Base-by-base conservation (phyloP, 2,113 vertebrate genomes). In the Syrrhaptes paradoxus region DNA sequence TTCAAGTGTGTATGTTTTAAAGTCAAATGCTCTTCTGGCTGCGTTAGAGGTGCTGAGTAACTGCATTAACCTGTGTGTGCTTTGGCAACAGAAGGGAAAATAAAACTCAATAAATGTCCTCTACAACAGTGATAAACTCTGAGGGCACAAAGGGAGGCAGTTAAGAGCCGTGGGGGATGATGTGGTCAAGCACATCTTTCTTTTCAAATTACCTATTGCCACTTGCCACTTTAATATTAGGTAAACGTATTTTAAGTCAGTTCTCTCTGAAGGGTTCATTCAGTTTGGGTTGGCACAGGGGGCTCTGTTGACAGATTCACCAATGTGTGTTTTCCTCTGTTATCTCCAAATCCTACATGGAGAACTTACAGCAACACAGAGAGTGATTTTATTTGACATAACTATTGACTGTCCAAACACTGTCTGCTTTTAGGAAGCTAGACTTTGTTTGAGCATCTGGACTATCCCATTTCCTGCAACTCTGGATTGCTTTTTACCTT, bases 51-150 rank as follows among this genome's bases (percentile, higher is more conserved):
- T 95, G 70, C 94, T 85, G 89, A 97, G 82, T 96, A 96, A 95
- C 78, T 97, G 84, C 94, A 87, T 97, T 97, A 97, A 96, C 97
- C 95, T 96, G 86, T 55, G 94, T 91, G 81, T 96, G 70, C 87
- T 98, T 96, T 93, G 94, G 95, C 91, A 94, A 73, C 80, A 93
- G 78, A 84, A 95, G 72, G 90, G 86, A 94, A 96, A 96, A 85
- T 70, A 79, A 85, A 96, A 97, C 81, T 96, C 92, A 97, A 90
- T 97, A 93, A 90, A 95, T 86, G 92, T 85, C 86, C 96, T 95
- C 67, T 94, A 68, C 43, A 92, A n/a, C 61, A 62, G 76, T 84
- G 93, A 94, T 95, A 85, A 96, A 95, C 89, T 96, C 66, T 1
- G 45, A 96, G 84, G 93, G 78, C 94, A 96, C 46, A 72, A 71